Evolutionary conservation across 1,140 invertebrate species (phyloP), one percentile per base, ranked within the genome.

Genomic region (Tetramorium alpestre): DNA sequence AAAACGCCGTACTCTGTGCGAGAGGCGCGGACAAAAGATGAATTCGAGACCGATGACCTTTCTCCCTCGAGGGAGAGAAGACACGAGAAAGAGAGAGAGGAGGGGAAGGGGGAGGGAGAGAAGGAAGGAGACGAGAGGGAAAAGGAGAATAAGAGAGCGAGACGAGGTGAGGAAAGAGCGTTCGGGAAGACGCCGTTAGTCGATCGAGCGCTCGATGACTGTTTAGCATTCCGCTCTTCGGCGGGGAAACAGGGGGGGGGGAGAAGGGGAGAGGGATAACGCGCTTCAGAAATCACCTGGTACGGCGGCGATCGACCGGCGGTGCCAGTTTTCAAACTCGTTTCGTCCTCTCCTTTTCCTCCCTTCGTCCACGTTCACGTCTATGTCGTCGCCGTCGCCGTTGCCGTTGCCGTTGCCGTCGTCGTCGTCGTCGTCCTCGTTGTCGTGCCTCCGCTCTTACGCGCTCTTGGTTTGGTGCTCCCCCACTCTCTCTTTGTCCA

Each of bases 321-420:
- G 82, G 58, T 91, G 88, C 90, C 88, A 92, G 88, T 92, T 91
- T 90, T 92, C 82, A 92, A 92, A 92, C 90, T 92, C 70, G 90
- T 92, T 91, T 82, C 78, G 82, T 67, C 4, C 4, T 22, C 64
- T 67, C 64, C 64, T 22, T 91, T 89, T 73, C 78, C 85, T 62
- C 81, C n/a, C 49, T 77, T 16, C 65, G 22, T 69, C 62, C 33
- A 33, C 33, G 33, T 33, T 33, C 33, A 3, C 22, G 41, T 28
- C 41, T n/a, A 2, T 10, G 38, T 6, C 44, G 60, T 87, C 87
- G 75, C 75, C 64, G 65, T 47, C 25, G 41, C n/a, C 38, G 38
- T 11, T 7, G 64, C 22, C 22, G 22, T 22, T 22, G 22, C 22
- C 22, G 22, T 22, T 22, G 22, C 22, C 22, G 22, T 22, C 58